Evolutionary conservation across 2,797 vertebrate genomes (phyloP).

Genomic region (Gorsachius magnificus): DNA sequence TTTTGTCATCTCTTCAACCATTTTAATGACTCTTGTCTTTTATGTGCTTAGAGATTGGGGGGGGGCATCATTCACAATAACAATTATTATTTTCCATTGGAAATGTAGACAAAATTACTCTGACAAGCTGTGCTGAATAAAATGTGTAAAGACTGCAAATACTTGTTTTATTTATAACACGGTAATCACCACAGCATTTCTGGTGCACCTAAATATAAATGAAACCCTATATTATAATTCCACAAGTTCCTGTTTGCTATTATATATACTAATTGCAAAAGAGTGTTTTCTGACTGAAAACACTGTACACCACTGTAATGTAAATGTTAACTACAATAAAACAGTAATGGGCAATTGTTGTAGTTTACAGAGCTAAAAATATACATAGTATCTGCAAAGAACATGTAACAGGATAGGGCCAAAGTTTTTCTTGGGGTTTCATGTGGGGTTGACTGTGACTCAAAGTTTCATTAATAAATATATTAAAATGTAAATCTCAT

Average conservation of each 20-base stretch:
- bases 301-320: background rate
- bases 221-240: constrained; percentile 12
- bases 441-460: background rate
- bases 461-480: background rate
- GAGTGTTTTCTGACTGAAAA: background rate
- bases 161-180: constrained; percentile 1
- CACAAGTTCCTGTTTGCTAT: background rate
- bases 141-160: background rate
- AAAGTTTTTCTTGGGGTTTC: background rate
- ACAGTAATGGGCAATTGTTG: background rate
- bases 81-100: background rate
- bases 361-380: background rate
- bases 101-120: background rate
- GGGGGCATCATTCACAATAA: background rate
- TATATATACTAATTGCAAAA: background rate
- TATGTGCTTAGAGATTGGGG: background rate
- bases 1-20: background rate
- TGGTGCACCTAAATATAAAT: constrained; percentile 6
- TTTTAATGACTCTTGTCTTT: background rate
- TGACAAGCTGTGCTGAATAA: background rate
- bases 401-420: background rate
- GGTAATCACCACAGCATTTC: background rate
- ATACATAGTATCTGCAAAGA: background rate
- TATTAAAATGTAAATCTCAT: background rate
- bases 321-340: background rate